Conservation (phyloP, 2,113 vertebrate genomes). For the Myxocyprinus asiaticus region DNA sequence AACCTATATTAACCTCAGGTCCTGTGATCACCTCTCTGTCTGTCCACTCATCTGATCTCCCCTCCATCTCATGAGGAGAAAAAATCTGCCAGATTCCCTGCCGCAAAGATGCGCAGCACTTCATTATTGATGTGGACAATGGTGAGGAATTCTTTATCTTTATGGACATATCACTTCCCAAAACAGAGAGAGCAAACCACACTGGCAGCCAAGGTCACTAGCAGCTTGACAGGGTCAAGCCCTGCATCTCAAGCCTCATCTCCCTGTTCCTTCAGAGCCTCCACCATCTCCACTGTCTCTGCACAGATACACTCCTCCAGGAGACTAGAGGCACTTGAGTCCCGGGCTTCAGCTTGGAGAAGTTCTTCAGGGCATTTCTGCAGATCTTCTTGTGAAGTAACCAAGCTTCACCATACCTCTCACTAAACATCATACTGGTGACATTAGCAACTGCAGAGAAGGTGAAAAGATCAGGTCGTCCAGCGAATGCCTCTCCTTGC, state of each 20-base stretch:
- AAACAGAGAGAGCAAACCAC: conserved; percentile 70
- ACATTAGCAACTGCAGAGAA: conserved; percentile 75
- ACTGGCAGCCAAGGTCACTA: conserved; percentile 67
- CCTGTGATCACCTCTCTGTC: too few relatives aligned
- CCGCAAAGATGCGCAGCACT: conserved; percentile 63
- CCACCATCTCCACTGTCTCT: conserved; percentile 69
- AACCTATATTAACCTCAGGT: not conserved
- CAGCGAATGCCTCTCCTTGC: conserved; percentile 68
- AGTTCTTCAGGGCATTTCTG: conserved; percentile 67
- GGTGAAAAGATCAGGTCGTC: conserved; percentile 67
- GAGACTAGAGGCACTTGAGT: conserved; percentile 67
- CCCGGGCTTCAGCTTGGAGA: conserved; percentile 69
- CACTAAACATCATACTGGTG: conserved; percentile 72
- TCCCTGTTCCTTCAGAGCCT: conserved; percentile 51
- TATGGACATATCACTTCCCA: conserved; percentile 71
- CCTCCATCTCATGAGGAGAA: conserved; percentile 48
- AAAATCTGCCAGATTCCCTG: conserved; percentile 68
- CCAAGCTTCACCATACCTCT: conserved; percentile 69
- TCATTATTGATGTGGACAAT: conserved; percentile 67
- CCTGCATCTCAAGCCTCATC: conserved; percentile 2
- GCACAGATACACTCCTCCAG: conserved; percentile 69
- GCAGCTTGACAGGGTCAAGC: conserved; percentile 56
- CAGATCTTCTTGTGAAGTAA: conserved; percentile 72
- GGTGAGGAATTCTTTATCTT: conserved; percentile 73
- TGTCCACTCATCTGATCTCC: too few relatives aligned